Base-by-base conservation (phyloP, 2,797 vertebrate genomes). In the Clarias fuscus region DNA sequence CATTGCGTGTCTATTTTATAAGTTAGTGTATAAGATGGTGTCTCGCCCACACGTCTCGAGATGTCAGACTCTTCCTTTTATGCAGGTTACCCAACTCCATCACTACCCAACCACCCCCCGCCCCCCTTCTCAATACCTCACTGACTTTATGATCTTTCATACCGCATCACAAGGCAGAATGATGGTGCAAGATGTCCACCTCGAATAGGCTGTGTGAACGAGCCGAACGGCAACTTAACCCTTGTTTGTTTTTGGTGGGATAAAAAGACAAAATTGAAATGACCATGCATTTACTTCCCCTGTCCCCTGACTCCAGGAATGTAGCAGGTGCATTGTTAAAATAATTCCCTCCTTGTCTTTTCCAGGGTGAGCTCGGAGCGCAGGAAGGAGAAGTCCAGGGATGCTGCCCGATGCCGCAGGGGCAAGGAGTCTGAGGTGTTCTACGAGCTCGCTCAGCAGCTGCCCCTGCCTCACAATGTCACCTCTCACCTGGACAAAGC, bases 341-440 rank as follows among this genome's bases (percentile, higher is more conserved):
- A 59, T 68, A 43, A 84, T 24, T 81, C 20, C 3, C 27, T 56
- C 15, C 4, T 64, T 64, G 13, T 58, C 3, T 40, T 86, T 53
- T 43, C 75, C n/a, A 91, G 90, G 90, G 90, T 91, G 89, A 91
- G 90, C 86, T 91, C 90, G 79, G 90, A 91, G 84, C 90, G 90
- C 87, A 91, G 90, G 83, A 91, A 91, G 88, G 90, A 91, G 89
- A 91, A 91, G 88, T 97, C 95, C 14, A 94, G 98, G 92, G 97
- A 99, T 91, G 98, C 98, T 0, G 98, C 98, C 0, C 95, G 97
- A 83, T 96, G 93, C 91, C 93, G 98, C 13, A 92, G 98, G 43
- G 96, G 96, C 89, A 97, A 98, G 90, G 98, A 99, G 90, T 97
- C 97, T 0, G 97, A 98, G 11, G 96, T 98, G 20, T 99, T 99